These are phyloP conservation scores for Brassicogethes aeneus DNA, from an alignment of 2,888 invertebrate species.

Conservation along the genomic window DNA sequence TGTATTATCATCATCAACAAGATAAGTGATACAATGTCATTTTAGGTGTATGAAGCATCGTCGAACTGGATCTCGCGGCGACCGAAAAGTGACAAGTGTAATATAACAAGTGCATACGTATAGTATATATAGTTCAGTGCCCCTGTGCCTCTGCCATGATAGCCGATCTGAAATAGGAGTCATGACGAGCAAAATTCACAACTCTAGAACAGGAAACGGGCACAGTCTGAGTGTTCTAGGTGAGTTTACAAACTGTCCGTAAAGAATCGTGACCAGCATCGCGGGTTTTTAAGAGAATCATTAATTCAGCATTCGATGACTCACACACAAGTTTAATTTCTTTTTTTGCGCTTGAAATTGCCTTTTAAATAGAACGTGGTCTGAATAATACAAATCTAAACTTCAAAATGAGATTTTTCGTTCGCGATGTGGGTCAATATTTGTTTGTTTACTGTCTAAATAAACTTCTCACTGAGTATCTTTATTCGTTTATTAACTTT, in stretches of 20 bases:
- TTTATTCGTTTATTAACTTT: no score
- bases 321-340: conserved; percentile 12
- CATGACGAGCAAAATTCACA: conserved; percentile 27
- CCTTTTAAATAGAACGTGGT: conserved; percentile 6
- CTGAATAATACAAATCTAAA: no score
- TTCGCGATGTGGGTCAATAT: no score
- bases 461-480: no score
- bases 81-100: not conserved
- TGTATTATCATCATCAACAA: not conserved
- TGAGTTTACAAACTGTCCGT: conserved; percentile 32
- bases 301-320: conserved; percentile 5
- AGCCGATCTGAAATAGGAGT: conserved; percentile 8
- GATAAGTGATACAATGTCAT: not conserved
- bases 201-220: conserved; percentile 38
- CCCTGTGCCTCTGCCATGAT: conserved; percentile 9
- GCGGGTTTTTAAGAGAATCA: conserved; percentile 5
- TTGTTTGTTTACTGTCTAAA: no score
- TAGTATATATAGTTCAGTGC: conserved; percentile 9
- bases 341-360: conserved; percentile 3
- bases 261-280: not conserved
- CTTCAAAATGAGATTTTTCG: no score
- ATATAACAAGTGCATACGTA: not conserved
- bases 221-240: conserved; percentile 42
- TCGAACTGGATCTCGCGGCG: not conserved
- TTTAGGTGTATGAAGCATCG: not conserved